phyloP scores from a whole-genome alignment of 2,797 vertebrate genomes.

The Sparidentex hasta region DNA sequence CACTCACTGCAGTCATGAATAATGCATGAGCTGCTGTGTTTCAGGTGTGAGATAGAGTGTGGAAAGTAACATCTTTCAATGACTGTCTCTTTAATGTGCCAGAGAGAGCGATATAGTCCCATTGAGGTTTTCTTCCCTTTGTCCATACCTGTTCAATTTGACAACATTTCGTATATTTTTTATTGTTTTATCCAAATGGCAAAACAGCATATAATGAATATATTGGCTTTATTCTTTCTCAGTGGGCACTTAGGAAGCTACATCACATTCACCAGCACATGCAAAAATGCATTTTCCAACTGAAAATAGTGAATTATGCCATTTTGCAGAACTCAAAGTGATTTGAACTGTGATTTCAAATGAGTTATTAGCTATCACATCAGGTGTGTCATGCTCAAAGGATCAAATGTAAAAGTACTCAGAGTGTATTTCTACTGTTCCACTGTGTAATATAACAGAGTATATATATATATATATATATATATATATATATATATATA shows the following conservation, averaged over 20 bases:
- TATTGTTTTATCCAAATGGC: slow-evolving; percentile 15
- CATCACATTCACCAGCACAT: background rate
- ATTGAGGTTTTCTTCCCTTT: slow-evolving; percentile 27
- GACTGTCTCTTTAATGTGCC: slow-evolving; percentile 49
- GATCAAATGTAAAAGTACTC: no score
- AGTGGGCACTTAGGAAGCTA: background rate
- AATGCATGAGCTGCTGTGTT: slow-evolving; percentile 68
- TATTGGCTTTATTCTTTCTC: slow-evolving; percentile 15
- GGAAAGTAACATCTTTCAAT: slow-evolving; percentile 64
- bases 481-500: no score
- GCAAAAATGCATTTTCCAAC: background rate
- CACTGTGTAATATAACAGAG: background rate
- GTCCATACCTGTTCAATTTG: slow-evolving; percentile 12
- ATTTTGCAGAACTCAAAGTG: background rate
- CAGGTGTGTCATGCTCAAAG: background rate
- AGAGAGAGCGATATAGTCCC: slow-evolving; percentile 27
- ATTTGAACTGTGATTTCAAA: background rate
- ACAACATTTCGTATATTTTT: slow-evolving; percentile 23
- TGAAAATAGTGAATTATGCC: background rate
- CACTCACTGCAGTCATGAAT: slow-evolving; percentile 60
- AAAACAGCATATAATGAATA: slow-evolving; percentile 14
- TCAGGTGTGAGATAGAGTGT: slow-evolving; percentile 74
- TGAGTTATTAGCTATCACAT: background rate
- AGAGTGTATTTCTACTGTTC: no score
- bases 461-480: background rate